These are phyloP conservation scores for Galemys pyrenaicus DNA, from an alignment of 2,113 vertebrate genomes.

Conservation along the genomic window DNA sequence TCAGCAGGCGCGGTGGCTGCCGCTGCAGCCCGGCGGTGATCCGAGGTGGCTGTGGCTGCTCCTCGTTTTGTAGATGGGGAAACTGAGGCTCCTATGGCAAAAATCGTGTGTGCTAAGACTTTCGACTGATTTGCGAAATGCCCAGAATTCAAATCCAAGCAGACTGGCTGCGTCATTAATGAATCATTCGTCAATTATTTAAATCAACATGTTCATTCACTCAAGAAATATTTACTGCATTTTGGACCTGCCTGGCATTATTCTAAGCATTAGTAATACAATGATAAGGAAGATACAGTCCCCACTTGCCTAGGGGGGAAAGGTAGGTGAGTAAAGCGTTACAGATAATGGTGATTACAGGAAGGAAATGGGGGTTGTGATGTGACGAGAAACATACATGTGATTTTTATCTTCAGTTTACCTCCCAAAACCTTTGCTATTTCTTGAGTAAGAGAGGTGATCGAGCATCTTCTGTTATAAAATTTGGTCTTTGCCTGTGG, in stretches of 20 bases:
- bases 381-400: not conserved
- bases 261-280: not conserved
- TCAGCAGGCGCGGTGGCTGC: accelerated
- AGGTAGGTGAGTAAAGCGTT: not conserved
- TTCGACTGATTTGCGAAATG: accelerated
- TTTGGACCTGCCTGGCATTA: not conserved
- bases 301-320: not conserved
- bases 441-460: too few species aligned
- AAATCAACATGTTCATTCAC: too few species aligned
- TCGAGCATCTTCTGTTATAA: too few species aligned
- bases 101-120: not conserved
- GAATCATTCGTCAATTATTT: not conserved
- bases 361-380: not conserved
- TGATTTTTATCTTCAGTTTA: not conserved
- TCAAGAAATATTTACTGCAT: too few species aligned
- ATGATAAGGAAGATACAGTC: not conserved
- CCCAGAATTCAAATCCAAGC: not conserved
- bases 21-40: not conserved
- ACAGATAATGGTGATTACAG: not conserved
- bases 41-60: accelerated
- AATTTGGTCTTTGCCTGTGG: too few species aligned
- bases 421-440: too few species aligned
- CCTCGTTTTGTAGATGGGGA: too few species aligned
- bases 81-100: too few species aligned
- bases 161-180: not conserved